Evolutionary conservation across 2,888 invertebrate species (phyloP), one percentile per base, ranked within the genome.

Genomic region (Aethes cnicana): DNA sequence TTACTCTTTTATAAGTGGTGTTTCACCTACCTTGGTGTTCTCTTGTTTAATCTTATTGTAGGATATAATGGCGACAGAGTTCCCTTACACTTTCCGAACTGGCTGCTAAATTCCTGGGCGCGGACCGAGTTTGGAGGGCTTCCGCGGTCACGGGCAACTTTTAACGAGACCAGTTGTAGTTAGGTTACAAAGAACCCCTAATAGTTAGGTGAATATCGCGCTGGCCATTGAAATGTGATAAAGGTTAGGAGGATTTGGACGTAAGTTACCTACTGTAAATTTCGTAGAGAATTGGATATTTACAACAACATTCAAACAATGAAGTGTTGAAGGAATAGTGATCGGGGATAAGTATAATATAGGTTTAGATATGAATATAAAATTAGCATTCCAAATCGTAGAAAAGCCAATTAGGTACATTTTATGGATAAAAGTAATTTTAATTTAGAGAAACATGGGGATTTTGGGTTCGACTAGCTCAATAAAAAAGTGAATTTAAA

Each of bases 1-100:
- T n/a, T n/a, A n/a, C n/a, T n/a, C n/a, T n/a, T n/a, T n/a, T 32
- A 43, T 43, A 14, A 17, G 8, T 1, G 37, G 44, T 39, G 46
- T 46, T 46, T 39, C 6, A 37, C 33, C 52, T 50, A 46, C 37
- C 43, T 44, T 26, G 18, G 25, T 25, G 37, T 46, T 11, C 16
- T 16, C 8, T 72, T 76, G 81, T 84, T 84, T 80, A 81, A 81
- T 84, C 81, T 84, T 80, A 85, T 84, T 85, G 78, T 81, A 72
- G 72, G 77, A 74, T 79, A 81, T 83, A 84, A 83, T 80, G 74
- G 77, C 61, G 66, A 71, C 73, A 74, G 75, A 77, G 69, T 73
- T 80, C 69, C 65, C 73, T 77, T 74, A 64, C 61, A 81, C 75
- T 79, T 84, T 82, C 80, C 76, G 72, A 81, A 77, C 78, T 74